These are phyloP conservation scores for Brachionus plicatilis DNA, from an alignment of 1,140 invertebrate species.

Conservation along the genomic window DNA sequence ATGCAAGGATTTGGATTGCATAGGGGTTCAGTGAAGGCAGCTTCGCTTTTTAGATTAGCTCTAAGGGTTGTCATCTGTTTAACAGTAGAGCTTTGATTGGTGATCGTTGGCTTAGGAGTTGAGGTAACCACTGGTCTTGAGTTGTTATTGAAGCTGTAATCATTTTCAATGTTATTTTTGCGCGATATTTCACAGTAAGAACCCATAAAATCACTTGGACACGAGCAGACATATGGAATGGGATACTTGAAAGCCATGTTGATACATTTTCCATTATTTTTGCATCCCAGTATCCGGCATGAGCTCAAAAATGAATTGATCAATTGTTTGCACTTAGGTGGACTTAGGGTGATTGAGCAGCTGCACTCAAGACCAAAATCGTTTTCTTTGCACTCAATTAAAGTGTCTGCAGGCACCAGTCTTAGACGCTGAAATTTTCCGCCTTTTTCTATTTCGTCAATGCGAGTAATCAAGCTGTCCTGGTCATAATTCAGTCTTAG, in stretches of 20 bases:
- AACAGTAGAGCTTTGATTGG: neutral
- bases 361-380: conserved; percentile 40
- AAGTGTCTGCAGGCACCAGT: conserved; percentile 32
- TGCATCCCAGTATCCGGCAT: conserved; percentile 20
- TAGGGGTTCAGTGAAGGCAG: neutral
- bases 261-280: conserved; percentile 39
- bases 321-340: conserved; percentile 39
- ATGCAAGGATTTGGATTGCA: conserved; percentile 37
- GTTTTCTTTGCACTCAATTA: conserved; percentile 40
- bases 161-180: conserved; percentile 8
- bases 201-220: conserved; percentile 39
- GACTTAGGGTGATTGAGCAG: conserved; percentile 36
- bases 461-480: neutral
- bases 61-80: neutral
- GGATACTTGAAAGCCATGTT: conserved; percentile 40
- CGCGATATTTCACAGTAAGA: conserved; percentile 35
- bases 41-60: neutral
- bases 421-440: conserved; percentile 32
- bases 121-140: neutral
- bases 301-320: conserved; percentile 40
- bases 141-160: neutral
- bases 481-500: conserved; percentile 35
- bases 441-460: conserved; percentile 14
- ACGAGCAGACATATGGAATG: conserved; percentile 36
- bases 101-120: neutral